These are phyloP conservation scores for Ophion slaviceki DNA, from an alignment of 2,888 invertebrate species.

Conservation along the genomic window DNA sequence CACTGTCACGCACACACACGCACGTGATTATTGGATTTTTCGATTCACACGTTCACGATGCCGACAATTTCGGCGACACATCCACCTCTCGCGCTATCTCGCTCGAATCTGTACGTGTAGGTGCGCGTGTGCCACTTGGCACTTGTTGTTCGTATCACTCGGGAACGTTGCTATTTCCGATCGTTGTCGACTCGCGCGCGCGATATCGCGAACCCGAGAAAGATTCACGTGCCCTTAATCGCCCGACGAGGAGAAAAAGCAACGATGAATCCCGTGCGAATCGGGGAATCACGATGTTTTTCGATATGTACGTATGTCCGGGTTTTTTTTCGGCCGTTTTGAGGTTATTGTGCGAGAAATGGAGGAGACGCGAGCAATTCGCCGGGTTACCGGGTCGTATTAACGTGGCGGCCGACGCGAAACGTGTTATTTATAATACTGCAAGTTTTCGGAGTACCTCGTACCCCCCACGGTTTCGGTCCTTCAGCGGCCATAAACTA, in stretches of 20 bases:
- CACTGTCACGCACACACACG: conserved; percentile 25
- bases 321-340: not conserved
- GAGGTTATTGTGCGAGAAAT: conserved; percentile 9
- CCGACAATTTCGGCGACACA: conserved; percentile 23
- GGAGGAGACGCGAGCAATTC: conserved; percentile 15
- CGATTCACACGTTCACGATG: conserved; percentile 24
- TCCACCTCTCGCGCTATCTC: not conserved
- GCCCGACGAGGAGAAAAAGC: not conserved
- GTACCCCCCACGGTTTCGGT: not conserved
- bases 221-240: conserved; percentile 4
- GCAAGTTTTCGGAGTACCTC: not conserved
- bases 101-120: conserved; percentile 6
- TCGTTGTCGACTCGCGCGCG: not conserved
- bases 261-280: not conserved
- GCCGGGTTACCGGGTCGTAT: conserved; percentile 50
- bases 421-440: not conserved
- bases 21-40: conserved; percentile 50
- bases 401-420: not conserved
- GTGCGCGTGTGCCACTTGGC: conserved; percentile 48
- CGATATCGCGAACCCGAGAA: not conserved
- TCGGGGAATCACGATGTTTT: not conserved
- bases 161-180: conserved; percentile 34
- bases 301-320: not conserved
- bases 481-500: not conserved
- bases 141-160: conserved; percentile 33